Evolutionary conservation across 1,140 invertebrate genomes (phyloP).

Genomic region (Habropoda laboriosa): DNA sequence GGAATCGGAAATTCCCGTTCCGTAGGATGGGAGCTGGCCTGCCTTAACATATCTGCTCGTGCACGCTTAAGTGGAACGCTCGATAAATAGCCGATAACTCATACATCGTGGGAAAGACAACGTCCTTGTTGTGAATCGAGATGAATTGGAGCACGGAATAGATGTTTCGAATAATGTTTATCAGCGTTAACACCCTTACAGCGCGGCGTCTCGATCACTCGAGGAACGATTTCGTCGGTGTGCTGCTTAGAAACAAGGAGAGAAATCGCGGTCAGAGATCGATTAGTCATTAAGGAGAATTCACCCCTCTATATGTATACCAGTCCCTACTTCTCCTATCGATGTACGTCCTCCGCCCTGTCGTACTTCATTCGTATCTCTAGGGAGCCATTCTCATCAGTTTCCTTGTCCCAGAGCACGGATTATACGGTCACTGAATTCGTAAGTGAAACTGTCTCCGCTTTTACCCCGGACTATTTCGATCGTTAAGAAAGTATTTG

Average conservation of each 20-base stretch:
- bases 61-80: constrained; percentile 35
- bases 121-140: constrained; percentile 18
- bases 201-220: constrained; percentile 51
- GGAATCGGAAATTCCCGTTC: constrained; percentile 22
- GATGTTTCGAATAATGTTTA: constrained; percentile 44
- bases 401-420: constrained; percentile 52
- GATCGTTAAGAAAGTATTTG: constrained; percentile 34
- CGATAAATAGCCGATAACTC: constrained; percentile 47
- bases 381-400: constrained; percentile 60
- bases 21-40: neutral
- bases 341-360: neutral
- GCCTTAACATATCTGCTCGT: constrained; percentile 16
- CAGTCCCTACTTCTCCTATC: neutral
- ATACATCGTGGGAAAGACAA: neutral
- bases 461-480: constrained; percentile 31
- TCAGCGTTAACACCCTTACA: constrained; percentile 4
- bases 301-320: neutral
- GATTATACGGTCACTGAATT: constrained; percentile 63
- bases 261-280: constrained; percentile 56
- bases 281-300: constrained; percentile 61
- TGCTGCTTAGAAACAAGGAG: constrained; percentile 43
- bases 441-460: constrained; percentile 62
- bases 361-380: constrained; percentile 56
- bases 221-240: constrained; percentile 40
- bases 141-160: constrained; percentile 35